Evolutionary conservation across 2,113 vertebrate species (phyloP), one percentile per base, ranked within the genome.

Genomic region (Sorex araneus): DNA sequence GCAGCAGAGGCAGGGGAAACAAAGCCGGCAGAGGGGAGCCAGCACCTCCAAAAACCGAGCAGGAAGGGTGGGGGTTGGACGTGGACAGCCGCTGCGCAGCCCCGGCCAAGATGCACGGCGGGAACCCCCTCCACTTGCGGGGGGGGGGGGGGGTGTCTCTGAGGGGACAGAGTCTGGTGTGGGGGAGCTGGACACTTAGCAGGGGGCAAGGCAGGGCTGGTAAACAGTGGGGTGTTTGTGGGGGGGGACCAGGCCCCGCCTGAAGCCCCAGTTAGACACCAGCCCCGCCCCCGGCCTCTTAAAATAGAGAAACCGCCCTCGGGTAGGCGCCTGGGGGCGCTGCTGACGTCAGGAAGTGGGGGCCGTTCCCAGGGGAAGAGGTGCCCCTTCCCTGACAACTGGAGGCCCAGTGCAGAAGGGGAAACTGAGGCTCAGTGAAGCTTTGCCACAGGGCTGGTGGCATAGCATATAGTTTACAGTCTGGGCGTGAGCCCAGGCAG

Each of bases 281-380:
- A 93, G 89, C 94, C 94, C 92, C 92, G 76, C 96, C 96, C 15
- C 54, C 94, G 6, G 95, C 77, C 94, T 94, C 96, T 93, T 95
- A 96, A 97, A 97, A 97, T 97, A 97, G 95, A 92, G 82, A 92
- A 90, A 50, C 94, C 81, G 94, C 95, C 96, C 86, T 88, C 50
- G 63, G 92, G 86, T 82, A 88, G 91, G 85, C 80, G 54, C 94
- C 84, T 86, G 92, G 95, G 95, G 95, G 96, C 40, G 93, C 95
- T 87, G 28, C 9, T 95, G 66, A 94, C 85, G 34, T 88, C n/a
- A 75, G 47, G 5, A 73, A 89, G 64, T 47, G 81, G 75, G 71
- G 18, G 13, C 90, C 92, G 3, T 64, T 93, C 83, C 87, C 0
- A 0, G 1, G 9, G 10, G 88, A 25, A 21, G 67, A 89, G 89